phyloP scores from a whole-genome alignment of 2,888 invertebrate genomes.

The Eretmocerus hayati region DNA sequence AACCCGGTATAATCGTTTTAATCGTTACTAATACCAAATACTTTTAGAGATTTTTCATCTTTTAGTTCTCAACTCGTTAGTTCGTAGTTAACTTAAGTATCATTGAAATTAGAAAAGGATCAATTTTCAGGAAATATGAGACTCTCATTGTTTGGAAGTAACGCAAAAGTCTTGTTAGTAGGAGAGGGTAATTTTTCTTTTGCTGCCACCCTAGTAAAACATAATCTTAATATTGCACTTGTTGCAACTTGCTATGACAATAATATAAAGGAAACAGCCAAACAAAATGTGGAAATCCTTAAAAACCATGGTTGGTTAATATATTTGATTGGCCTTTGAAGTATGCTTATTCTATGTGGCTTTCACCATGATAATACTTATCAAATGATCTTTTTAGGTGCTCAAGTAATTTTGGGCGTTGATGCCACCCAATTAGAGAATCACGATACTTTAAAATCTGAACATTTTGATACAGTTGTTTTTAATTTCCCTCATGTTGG shows the following conservation, averaged over 20 bases:
- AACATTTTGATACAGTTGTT: constrained; percentile 48
- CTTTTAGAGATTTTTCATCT: too few species aligned
- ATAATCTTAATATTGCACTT: constrained; percentile 34
- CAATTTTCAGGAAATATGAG: too few species aligned
- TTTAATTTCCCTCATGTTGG: constrained; percentile 60
- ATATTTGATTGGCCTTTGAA: too few species aligned
- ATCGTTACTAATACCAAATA: too few species aligned
- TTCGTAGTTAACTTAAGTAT: too few species aligned
- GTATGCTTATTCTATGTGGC: too few species aligned
- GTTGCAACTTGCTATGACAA: constrained; percentile 46
- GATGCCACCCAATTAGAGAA: constrained; percentile 49
- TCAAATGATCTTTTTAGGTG: constrained; percentile 46
- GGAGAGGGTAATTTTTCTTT: constrained; percentile 56
- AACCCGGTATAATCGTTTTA: too few species aligned
- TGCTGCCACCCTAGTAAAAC: constrained; percentile 41
- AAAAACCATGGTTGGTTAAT: constrained; percentile 36
- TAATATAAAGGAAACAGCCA: constrained; percentile 32
- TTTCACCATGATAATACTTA: too few species aligned
- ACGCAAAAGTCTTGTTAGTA: constrained; percentile 45
- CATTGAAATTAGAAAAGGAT: too few species aligned
- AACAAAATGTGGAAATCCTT: constrained; percentile 36
- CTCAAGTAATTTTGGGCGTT: constrained; percentile 45
- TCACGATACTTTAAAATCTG: constrained; percentile 29
- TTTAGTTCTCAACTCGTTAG: too few species aligned
- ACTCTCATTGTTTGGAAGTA: constrained; percentile 30